Evolutionary conservation across 2,113 vertebrate genomes (phyloP).

Genomic region (Crocuta crocuta): DNA sequence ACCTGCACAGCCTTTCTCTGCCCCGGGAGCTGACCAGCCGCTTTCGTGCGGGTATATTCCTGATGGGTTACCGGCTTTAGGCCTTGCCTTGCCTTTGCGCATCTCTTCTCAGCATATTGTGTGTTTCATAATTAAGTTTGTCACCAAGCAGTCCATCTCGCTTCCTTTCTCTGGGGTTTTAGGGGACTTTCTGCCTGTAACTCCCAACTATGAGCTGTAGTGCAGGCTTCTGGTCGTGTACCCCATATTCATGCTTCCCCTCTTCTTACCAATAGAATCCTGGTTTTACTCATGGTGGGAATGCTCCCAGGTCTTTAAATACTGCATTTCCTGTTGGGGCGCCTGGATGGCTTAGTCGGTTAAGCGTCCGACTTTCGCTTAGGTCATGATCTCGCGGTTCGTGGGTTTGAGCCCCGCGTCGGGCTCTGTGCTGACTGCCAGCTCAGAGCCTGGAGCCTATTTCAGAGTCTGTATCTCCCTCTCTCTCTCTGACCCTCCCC

Average conservation of each 20-base stretch:
- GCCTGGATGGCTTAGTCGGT: no score
- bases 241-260: not conserved
- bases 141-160: not conserved
- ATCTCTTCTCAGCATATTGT: accelerated
- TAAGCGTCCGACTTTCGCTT: no score
- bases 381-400: no score
- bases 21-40: no score
- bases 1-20: not conserved
- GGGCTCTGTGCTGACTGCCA: no score
- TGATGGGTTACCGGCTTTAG: not conserved
- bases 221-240: no score
- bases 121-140: not conserved
- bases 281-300: not conserved
- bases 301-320: not conserved
- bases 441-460: no score
- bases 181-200: not conserved
- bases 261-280: not conserved
- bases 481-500: no score
- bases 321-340: no score
- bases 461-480: no score
- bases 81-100: not conserved
- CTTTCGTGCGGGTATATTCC: not conserved
- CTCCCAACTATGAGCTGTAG: not conserved
- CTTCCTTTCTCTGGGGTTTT: not conserved
- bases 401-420: no score